Evolutionary conservation across 2,888 invertebrate species (phyloP), one percentile per base, ranked within the genome.

Genomic region (Seira ritae): DNA sequence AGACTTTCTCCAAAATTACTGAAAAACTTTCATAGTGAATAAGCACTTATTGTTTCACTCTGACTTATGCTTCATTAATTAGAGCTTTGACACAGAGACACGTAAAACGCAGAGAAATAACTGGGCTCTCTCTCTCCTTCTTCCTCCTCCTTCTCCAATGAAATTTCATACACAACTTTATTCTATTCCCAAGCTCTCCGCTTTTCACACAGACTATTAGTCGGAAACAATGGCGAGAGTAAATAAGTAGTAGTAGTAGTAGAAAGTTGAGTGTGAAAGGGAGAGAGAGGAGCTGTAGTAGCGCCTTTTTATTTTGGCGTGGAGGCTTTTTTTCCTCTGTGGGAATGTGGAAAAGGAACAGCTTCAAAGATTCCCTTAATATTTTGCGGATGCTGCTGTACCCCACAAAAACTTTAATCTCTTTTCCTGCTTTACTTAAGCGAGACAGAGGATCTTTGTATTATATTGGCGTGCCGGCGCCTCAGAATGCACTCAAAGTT

Each of bases 31-130:
- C 31, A 31, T 31, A 31, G 31, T 31, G 31, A 31, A 31, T 31
- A 31, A 31, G 31, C 55, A 55, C 17, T n/a, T 55, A 67, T 55
- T 46, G 72, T 46, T 70, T 67, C 31, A 50, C 37, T 62, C 60
- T 80, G 80, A 80, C 80, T 80, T 80, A 73, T 80, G 80, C 80
- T 80, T 73, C 80, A 80, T 80, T 80, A 80, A 80, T 80, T 80
- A 80, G 73, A 80, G 73, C 73, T 80, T 80, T 80, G 80, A 80
- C 80, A 80, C 62, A 80, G 42, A 73, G 62, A 73, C 55, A 55
- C 42, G 42, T 22, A 69, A 69, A 80, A 66, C 15, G 23, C 20
- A 19, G 46, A 71, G 71, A 23, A 71, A 50, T 55, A 55, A 71
- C 20, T 71, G 71, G 50, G 6, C 22, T 20, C 22, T 55, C 31